A percentile compares a stretch with the other conserved stretches of the same genome.
These are phyloP conservation scores for Cetonia aurata DNA, from an alignment of 2,888 invertebrate species.

Conservation along the genomic window DNA sequence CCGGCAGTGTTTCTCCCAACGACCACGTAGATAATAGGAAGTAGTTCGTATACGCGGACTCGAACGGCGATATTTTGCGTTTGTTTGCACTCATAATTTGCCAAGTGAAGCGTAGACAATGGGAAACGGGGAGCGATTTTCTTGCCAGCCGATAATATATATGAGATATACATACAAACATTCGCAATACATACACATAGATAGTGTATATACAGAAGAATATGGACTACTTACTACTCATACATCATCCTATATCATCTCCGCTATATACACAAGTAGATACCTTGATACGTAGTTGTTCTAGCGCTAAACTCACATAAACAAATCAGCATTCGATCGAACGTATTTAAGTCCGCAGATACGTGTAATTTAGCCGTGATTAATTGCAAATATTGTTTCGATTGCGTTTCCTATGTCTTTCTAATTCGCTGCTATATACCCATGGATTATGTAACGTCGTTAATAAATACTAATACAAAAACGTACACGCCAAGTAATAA, in stretches of 20 bases:
- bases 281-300: not conserved
- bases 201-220: not conserved
- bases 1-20: slow-evolving; percentile 36
- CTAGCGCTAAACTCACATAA: not conserved
- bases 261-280: not conserved
- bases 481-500: too few species aligned
- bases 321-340: slow-evolving; percentile 1
- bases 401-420: not conserved
- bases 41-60: slow-evolving; percentile 33
- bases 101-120: slow-evolving; percentile 42
- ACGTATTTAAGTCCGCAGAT: not conserved
- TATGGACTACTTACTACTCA: too few species aligned
- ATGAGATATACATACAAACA: not conserved
- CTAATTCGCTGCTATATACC: not conserved
- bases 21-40: not conserved
- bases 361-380: slow-evolving; percentile 5
- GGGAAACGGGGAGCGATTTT: slow-evolving; percentile 5
- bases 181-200: not conserved
- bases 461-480: too few species aligned
- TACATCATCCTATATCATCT: too few species aligned
- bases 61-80: slow-evolving; percentile 38
- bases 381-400: slow-evolving; percentile 16
- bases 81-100: slow-evolving; percentile 44
- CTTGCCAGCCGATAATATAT: slow-evolving; percentile 6
- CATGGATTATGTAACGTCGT: too few species aligned